Conservation (phyloP, 1,140 invertebrate genomes). For the Homarus americanus region DNA sequence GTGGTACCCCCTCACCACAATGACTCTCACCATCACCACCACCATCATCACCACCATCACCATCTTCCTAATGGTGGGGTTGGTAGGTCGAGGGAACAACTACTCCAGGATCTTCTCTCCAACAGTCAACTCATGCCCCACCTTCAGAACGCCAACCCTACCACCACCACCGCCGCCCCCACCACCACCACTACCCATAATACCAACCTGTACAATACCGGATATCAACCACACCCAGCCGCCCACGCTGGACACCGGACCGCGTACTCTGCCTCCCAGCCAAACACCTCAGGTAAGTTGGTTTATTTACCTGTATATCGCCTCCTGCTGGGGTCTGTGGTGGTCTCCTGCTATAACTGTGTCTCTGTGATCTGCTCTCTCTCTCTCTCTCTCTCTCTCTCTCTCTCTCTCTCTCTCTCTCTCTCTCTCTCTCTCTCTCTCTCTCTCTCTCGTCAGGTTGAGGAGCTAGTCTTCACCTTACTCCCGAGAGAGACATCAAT, state of each 20-base stretch:
- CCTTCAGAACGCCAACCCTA: slow-evolving; percentile 27
- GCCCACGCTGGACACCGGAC: slow-evolving; percentile 72
- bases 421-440: slow-evolving; percentile 39
- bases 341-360: no score
- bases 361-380: no score
- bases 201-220: slow-evolving; percentile 28
- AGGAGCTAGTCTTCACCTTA: slow-evolving; percentile 10
- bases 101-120: slow-evolving; percentile 57
- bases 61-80: slow-evolving; percentile 37
- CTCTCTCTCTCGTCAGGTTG: no score
- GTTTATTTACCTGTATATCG: no score
- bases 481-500: no score
- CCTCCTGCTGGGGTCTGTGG: no score
- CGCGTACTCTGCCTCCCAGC: slow-evolving; percentile 68
- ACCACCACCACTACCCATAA: slow-evolving; percentile 19
- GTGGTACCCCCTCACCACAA: slow-evolving; percentile 45
- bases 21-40: slow-evolving; percentile 56
- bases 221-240: slow-evolving; percentile 60
- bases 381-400: not conserved
- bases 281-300: slow-evolving; percentile 65
- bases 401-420: slow-evolving; percentile 6
- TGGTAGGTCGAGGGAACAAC: slow-evolving; percentile 55
- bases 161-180: not conserved
- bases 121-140: slow-evolving; percentile 28
- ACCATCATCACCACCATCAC: slow-evolving; percentile 52